These are phyloP conservation scores for Harmothoe impar DNA, from an alignment of 2,888 invertebrate species.

Conservation along the genomic window DNA sequence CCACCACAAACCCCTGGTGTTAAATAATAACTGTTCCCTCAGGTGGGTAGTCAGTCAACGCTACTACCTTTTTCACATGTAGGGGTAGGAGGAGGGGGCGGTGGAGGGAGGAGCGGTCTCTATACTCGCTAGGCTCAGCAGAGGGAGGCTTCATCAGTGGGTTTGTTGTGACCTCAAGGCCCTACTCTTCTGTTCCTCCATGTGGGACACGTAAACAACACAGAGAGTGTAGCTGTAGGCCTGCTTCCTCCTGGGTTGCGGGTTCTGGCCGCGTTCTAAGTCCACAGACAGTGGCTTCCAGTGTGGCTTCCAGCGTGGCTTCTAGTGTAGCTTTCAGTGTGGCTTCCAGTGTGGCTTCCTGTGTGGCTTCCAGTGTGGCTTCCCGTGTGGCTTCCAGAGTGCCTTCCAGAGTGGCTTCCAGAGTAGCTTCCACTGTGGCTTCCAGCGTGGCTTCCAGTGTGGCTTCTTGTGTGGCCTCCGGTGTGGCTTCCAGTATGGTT, in stretches of 20 bases:
- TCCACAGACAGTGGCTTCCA: background rate
- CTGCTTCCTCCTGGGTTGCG: background rate
- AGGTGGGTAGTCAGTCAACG: too few species aligned
- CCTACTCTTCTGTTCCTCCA: background rate
- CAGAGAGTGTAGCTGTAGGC: background rate
- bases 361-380: too few species aligned
- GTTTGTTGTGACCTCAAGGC: background rate
- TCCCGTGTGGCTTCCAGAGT: too few species aligned
- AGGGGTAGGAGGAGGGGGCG: background rate
- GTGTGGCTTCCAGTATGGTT: too few species aligned
- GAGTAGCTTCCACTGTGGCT: background rate
- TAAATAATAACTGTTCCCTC: too few species aligned
- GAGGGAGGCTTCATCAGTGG: background rate
- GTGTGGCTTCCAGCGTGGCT: background rate
- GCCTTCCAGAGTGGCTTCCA: too few species aligned
- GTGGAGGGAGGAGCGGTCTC: background rate
- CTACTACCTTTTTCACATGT: too few species aligned
- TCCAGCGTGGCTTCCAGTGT: too few species aligned
- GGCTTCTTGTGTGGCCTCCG: conserved; percentile 2
- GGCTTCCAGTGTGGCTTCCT: conserved; percentile 28
- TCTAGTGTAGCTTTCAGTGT: too few species aligned
- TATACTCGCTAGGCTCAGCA: background rate
- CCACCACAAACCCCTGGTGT: too few species aligned
- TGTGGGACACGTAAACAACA: conserved; percentile 8
- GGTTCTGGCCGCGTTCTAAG: background rate